Base-by-base conservation (phyloP, 2,113 vertebrate species). In the Lanius ludovicianus region DNA sequence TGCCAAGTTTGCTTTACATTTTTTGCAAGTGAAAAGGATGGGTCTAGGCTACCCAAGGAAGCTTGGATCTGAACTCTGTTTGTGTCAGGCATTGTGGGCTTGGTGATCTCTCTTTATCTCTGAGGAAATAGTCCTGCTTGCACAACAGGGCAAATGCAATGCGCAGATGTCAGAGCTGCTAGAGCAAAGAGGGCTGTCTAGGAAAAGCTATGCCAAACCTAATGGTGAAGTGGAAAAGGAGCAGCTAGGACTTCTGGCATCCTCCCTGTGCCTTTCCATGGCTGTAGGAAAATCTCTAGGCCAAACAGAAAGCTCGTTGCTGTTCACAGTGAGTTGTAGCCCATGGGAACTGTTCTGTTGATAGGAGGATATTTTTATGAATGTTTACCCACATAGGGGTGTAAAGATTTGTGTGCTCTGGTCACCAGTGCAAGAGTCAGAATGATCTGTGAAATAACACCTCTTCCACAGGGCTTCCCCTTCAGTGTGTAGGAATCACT, bases 51-150 rank as follows among this genome's bases (percentile, higher is more conserved):
- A 87, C 65, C 60, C 87, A 69, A 60, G 77, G 75, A 50, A 84
- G 65, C 91, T 93, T 62, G 53, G 79, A 81, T 95, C 90, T 79
- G 78, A 57, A 6, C 83, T 94, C 69, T 94, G 57, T 96, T 95
- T 95, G 59, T 92, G 87, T 97, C 59, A 49, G 93, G 90, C 96
- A 30, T 49, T 68, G 52, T 20, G 91, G 95, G 91, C 77, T 95
- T 92, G 71, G 87, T 95, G 56, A 19, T 91, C 75, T 95, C 82
- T 96, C 89, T 97, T 98, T 97, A 89, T 96, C 95, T 94, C 90
- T 97, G 96, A 87, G 94, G 95, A 97, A 95, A 96, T 84, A 93
- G 95, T 62, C 47, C 42, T 53, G 93, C 68, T 96, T 95, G 88
- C 93, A 91, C 42, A 77, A 93, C 78, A 95, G 86, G 81, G 93